Percentiles rank a stretch among this genome's conserved stretches.
Evolutionary conservation across 1,140 invertebrate genomes (phyloP).

Genomic region (Polypedilum pembai): DNA sequence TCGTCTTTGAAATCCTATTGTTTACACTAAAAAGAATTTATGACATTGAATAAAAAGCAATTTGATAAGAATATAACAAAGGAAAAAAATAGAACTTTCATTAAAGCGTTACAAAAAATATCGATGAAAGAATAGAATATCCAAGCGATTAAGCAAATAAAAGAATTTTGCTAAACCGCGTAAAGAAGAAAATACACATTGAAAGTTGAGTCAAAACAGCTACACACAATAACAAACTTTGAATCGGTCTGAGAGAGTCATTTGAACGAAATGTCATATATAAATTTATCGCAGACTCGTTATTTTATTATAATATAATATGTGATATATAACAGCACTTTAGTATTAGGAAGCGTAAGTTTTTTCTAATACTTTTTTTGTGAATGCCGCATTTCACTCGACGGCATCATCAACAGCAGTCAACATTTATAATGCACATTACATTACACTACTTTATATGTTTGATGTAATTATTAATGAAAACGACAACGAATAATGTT

Average conservation of each 20-base stretch:
- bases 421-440: neutral
- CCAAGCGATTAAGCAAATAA: no score
- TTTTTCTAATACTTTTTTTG: neutral
- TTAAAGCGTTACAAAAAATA: no score
- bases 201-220: neutral
- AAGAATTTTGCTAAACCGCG: no score
- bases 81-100: no score
- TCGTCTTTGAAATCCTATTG: neutral
- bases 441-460: no score
- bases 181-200: neutral
- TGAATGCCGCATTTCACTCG: neutral
- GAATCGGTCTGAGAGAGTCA: neutral
- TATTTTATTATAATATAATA: neutral
- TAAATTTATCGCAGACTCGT: slow-evolving; percentile 4
- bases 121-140: no score
- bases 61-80: no score
- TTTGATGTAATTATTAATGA: neutral
- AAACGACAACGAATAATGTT: neutral
- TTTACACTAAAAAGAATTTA: no score
- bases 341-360: neutral
- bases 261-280: neutral
- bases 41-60: no score
- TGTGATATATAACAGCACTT: neutral
- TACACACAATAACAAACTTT: neutral
- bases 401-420: neutral